Evolutionary conservation across 2,113 vertebrate species (phyloP).

Genomic region (Oreochromis spilurus): DNA sequence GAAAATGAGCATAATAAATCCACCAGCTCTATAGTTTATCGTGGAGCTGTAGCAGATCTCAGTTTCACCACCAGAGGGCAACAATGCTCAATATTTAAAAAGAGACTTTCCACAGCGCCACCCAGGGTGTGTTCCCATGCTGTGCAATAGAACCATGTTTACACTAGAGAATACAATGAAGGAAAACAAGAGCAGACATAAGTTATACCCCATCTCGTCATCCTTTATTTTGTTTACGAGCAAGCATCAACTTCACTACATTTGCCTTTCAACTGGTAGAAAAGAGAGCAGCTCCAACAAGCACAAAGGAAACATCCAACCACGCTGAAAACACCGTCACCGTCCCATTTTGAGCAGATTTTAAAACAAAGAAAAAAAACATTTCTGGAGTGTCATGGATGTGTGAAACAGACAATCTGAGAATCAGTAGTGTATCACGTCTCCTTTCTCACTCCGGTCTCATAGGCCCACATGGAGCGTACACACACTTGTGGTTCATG

Average conservation of each 20-base stretch:
- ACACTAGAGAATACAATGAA: background rate
- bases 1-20: background rate
- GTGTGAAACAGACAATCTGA: constrained; percentile 56
- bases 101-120: background rate
- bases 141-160: background rate
- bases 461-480: constrained; percentile 40
- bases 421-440: constrained; percentile 65
- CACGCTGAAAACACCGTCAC: constrained; percentile 48
- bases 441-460: constrained; percentile 25
- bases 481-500: constrained; percentile 61
- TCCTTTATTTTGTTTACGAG: constrained; percentile 81
- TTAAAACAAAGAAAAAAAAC: constrained; percentile 26
- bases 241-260: constrained; percentile 78
- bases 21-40: background rate
- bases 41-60: accelerated
- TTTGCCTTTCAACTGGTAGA: constrained; percentile 68
- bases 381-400: constrained; percentile 39
- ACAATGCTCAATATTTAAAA: background rate
- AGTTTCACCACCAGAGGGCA: constrained; percentile 32
- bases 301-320: constrained; percentile 70
- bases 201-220: constrained; percentile 63
- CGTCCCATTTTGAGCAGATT: constrained; percentile 53
- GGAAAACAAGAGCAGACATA: background rate
- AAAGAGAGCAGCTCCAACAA: constrained; percentile 76
- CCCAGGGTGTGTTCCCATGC: background rate